Evolutionary conservation across 2,888 invertebrate species (phyloP).

Genomic region (Axea sp.): DNA sequence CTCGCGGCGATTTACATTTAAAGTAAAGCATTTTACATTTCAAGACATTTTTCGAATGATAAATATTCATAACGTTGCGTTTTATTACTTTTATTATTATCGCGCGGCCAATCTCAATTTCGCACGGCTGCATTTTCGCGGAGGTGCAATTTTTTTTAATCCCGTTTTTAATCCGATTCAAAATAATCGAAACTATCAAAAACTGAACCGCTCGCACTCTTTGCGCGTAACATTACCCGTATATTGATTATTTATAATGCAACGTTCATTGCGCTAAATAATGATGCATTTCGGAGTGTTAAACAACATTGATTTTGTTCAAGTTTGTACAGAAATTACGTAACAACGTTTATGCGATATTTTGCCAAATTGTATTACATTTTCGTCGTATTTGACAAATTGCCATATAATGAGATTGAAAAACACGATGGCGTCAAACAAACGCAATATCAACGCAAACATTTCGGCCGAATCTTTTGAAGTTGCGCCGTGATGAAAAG

Average conservation of each 20-base stretch:
- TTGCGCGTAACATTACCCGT: slow-evolving; percentile 1
- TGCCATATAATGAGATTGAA: slow-evolving; percentile 9
- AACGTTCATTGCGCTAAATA: slow-evolving; percentile 22
- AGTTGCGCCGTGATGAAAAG: no score
- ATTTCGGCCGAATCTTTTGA: no score
- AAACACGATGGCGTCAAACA: no score
- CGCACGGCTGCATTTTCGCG: not conserved
- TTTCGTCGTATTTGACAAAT: slow-evolving; percentile 7
- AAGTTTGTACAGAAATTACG: slow-evolving; percentile 4
- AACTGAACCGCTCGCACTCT: not conserved
- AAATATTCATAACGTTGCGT: slow-evolving; percentile 17
- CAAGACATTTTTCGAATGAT: slow-evolving; percentile 29
- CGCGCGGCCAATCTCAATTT: slow-evolving; percentile 2
- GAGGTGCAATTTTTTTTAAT: slow-evolving; percentile 1
- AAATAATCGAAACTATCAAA: not conserved
- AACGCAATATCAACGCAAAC: no score
- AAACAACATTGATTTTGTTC: slow-evolving; percentile 9
- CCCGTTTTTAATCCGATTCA: not conserved
- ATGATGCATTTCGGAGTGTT: slow-evolving; percentile 1
- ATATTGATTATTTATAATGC: slow-evolving; percentile 33
- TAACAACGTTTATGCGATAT: slow-evolving; percentile 10
- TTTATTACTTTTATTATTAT: slow-evolving; percentile 8
- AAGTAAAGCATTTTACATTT: slow-evolving; percentile 39
- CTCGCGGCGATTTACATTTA: slow-evolving; percentile 35
- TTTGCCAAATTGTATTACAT: slow-evolving; percentile 9